Evolutionary conservation across 2,888 invertebrate species (phyloP).

Genomic region (Caradrina kadenii): DNA sequence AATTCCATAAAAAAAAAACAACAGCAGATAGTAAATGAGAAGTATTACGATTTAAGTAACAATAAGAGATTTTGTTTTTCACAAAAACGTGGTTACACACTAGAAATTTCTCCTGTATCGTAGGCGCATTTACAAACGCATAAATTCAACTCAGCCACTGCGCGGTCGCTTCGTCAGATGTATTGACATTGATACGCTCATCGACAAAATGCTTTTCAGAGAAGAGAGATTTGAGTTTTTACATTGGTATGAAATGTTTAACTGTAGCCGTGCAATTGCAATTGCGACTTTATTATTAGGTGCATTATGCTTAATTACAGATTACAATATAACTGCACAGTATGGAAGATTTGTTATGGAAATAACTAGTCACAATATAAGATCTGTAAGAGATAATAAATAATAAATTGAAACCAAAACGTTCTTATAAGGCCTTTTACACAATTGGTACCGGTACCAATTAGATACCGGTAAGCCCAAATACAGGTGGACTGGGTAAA

Average conservation of each 20-base stretch:
- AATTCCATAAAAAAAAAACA: neutral
- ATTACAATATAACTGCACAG: constrained; percentile 26
- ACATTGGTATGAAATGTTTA: neutral
- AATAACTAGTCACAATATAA: neutral
- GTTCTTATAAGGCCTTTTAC: neutral
- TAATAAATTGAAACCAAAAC: neutral
- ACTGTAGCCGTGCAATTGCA: constrained; percentile 13
- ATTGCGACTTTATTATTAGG: constrained; percentile 6
- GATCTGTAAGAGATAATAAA: neutral
- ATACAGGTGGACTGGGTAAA: no score
- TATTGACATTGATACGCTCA: no score
- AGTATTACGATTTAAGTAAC: neutral
- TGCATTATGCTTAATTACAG: neutral
- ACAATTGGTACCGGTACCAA: no score
- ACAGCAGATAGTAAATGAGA: neutral
- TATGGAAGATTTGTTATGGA: constrained; percentile 3
- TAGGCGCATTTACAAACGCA: no score
- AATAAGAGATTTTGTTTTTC: neutral
- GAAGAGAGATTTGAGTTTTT: constrained; percentile 11
- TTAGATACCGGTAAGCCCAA: no score
- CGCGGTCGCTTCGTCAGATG: no score
- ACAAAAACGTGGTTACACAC: neutral
- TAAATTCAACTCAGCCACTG: no score
- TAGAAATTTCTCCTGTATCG: no score
- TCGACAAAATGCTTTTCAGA: no score